A percentile compares a stretch with the other conserved stretches of the same genome.
These are phyloP conservation scores for Glaucopsyche alexis DNA, from an alignment of 2,888 invertebrate species.

Conservation along the genomic window DNA sequence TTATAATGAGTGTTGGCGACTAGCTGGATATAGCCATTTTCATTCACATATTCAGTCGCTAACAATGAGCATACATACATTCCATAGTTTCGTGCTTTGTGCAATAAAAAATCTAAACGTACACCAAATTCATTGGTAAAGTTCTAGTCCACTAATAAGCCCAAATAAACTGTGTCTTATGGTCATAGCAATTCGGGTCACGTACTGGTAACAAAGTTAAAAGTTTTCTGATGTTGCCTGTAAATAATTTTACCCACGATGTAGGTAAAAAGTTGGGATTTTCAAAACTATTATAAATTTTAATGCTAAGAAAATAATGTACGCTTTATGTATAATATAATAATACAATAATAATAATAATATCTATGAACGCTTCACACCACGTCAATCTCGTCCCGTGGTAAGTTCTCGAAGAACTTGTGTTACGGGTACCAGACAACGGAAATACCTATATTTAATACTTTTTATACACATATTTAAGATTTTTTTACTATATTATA, in stretches of 20 bases:
- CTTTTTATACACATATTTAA: no score
- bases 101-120: not conserved
- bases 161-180: conserved; percentile 16
- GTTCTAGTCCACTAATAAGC: not conserved
- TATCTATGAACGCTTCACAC: no score
- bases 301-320: no score
- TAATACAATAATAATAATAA: no score
- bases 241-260: not conserved
- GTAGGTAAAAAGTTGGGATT: not conserved
- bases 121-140: not conserved
- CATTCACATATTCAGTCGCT: not conserved
- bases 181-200: conserved; percentile 18
- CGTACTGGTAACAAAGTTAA: not conserved
- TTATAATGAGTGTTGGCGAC: no score
- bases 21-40: not conserved
- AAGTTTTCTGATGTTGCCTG: conserved; percentile 26
- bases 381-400: no score
- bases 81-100: not conserved
- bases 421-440: no score
- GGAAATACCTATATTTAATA: no score
- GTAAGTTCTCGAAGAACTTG: no score
- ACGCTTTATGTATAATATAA: no score
- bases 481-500: no score
- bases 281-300: no score
- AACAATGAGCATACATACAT: not conserved